Conservation (phyloP, 2,797 vertebrate genomes). For the Protonibea diacanthus region DNA sequence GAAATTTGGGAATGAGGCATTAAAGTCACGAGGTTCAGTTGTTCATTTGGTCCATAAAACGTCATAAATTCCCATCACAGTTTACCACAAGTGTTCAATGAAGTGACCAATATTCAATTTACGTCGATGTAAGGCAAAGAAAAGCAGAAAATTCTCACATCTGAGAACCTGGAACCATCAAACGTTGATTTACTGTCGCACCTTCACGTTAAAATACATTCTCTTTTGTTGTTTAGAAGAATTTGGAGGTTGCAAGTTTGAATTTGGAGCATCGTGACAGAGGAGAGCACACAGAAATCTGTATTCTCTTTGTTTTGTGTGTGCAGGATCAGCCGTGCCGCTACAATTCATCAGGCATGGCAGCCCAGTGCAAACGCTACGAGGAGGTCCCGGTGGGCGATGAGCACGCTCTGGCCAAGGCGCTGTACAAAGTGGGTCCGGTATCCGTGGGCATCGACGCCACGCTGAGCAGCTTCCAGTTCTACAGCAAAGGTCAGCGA, state of each 20-base stretch:
- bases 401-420: slow-evolving; percentile 89
- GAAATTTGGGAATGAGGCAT: slow-evolving; percentile 13
- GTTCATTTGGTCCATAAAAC: not conserved
- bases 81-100: no score
- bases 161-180: not conserved
- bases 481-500: slow-evolving; percentile 91
- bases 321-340: slow-evolving; percentile 90
- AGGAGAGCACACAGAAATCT: not conserved
- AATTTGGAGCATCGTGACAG: no score
- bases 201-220: not conserved
- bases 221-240: not conserved
- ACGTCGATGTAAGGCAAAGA: not conserved
- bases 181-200: not conserved
- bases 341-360: slow-evolving; percentile 89
- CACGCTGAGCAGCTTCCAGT: slow-evolving; percentile 90
- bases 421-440: slow-evolving; percentile 89
- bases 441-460: slow-evolving; percentile 94
- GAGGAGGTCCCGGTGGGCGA: slow-evolving; percentile 87
- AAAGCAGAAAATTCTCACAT: not conserved
- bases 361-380: slow-evolving; percentile 89
- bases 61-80: not conserved
- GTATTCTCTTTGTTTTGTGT: not conserved
- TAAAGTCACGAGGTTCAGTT: not conserved
- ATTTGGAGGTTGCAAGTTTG: not conserved
- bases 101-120: not conserved